A percentile compares a stretch with the other conserved stretches of the same genome.
These are phyloP conservation scores for Ophion slaviceki DNA, from an alignment of 2,888 invertebrate genomes.

Conservation along the genomic window DNA sequence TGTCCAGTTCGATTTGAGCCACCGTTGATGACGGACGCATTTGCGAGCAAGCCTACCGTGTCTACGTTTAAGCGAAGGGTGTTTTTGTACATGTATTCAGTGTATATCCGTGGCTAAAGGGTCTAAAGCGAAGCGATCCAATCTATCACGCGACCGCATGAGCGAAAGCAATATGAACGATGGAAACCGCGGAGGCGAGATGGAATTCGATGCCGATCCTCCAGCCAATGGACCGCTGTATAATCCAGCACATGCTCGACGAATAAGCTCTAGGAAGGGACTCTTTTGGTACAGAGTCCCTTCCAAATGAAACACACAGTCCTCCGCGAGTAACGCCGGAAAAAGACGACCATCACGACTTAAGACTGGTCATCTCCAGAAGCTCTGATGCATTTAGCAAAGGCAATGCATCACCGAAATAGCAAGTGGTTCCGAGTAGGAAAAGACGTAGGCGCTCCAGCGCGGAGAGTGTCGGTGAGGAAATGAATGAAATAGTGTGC, in stretches of 20 bases:
- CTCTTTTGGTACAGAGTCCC: background rate
- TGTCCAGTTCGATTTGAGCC: background rate
- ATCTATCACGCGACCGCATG: slow-evolving; percentile 5
- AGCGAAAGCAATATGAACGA: slow-evolving; percentile 11
- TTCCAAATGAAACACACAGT: slow-evolving; percentile 10
- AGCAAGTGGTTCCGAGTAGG: slow-evolving; percentile 20
- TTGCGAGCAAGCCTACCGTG: slow-evolving; percentile 10
- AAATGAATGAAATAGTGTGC: too few relatives aligned
- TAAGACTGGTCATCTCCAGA: slow-evolving; percentile 12
- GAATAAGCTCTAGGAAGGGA: too few relatives aligned
- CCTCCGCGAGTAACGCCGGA: slow-evolving; percentile 8
- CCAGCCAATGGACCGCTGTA: background rate
- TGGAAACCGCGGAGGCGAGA: slow-evolving; percentile 5
- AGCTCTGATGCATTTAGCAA: background rate
- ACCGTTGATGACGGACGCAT: slow-evolving; percentile 9
- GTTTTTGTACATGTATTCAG: slow-evolving; percentile 4
- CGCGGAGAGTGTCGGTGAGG: too few relatives aligned
- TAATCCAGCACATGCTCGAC: background rate
- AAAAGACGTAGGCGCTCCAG: background rate
- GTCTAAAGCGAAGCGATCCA: slow-evolving; percentile 4
- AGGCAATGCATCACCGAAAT: slow-evolving; percentile 20
- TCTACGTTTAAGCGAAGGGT: background rate
- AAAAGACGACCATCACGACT: background rate
- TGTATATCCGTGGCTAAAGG: slow-evolving; percentile 1
- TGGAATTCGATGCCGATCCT: background rate